Evolutionary conservation across 2,113 vertebrate genomes (phyloP), one percentile per base, ranked within the genome.

Genomic region (Stictonetta naevosa): DNA sequence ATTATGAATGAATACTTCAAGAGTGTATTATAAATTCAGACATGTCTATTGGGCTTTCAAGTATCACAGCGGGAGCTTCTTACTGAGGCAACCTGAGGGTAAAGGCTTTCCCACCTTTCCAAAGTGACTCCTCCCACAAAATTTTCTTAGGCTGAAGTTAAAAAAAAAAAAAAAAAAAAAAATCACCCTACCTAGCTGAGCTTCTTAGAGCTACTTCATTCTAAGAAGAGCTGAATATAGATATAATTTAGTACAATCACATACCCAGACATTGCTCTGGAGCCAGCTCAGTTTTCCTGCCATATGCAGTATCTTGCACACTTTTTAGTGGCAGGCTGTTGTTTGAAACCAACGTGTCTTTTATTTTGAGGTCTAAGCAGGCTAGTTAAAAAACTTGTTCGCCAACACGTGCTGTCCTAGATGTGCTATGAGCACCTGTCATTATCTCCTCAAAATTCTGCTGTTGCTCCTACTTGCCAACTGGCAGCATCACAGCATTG

Each of bases 1-100:
- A 97, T 95, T 95, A 90, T 93, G 95, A 97, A 96, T 93, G 95
- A 97, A 95, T 91, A 94, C 96, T 97, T 96, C 96, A 96, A 97
- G 97, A 94, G 97, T 80, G 86, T 76, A 93, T 97, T 97, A 96
- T 93, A 95, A 95, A 96, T 97, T 96, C 97, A 97, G 96, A 97
- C 96, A 82, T 85, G 93, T 96, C 97, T 96, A 80, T 91, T 77
- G 97, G 97, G 95, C 96, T 97, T 98, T 97, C 96, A 98, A 96
- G 96, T 92, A 90, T 92, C 96, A 69, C 97, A 95, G 96, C 92
- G 9, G 97, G 98, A 97, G 86, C 87, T 94, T 95, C 96, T 95
- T 92, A 95, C 95, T 78, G 90, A 86, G 90, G 96, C 96, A 96
- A 97, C 96, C 96, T 93, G 90, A 96, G 96, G 95, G 95, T 96